These are phyloP conservation scores for Pterostichus madidus DNA, from an alignment of 2,888 invertebrate species.

Conservation along the genomic window DNA sequence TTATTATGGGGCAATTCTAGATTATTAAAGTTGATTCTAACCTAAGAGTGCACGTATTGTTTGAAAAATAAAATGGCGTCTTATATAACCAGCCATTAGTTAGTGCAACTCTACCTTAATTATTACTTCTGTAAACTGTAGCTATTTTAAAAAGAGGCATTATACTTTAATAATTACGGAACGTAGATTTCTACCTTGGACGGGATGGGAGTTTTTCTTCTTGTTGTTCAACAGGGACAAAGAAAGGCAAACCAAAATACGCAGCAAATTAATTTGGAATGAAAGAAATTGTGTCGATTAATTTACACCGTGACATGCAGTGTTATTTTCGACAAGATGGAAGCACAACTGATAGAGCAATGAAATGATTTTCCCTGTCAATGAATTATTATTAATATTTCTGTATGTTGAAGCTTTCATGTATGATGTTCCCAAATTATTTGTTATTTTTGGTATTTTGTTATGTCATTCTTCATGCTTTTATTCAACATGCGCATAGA, in stretches of 20 bases:
- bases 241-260: conserved; percentile 44
- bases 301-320: conserved; percentile 28
- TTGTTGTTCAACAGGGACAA: conserved; percentile 12
- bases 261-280: conserved; percentile 46
- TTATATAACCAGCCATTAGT: conserved; percentile 34
- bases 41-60: conserved; percentile 43
- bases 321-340: conserved; percentile 22
- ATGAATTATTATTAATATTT: conserved; percentile 4
- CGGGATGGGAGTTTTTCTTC: conserved; percentile 14
- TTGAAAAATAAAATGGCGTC: conserved; percentile 40
- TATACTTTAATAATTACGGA: background rate
- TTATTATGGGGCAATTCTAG: conserved; percentile 20
- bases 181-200: conserved; percentile 45
- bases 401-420: background rate
- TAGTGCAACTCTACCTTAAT: conserved; percentile 45
- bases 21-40: conserved; percentile 28
- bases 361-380: conserved; percentile 41
- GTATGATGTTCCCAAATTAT: background rate
- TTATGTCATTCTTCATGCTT: conserved; percentile 35
- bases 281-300: conserved; percentile 23
- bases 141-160: conserved; percentile 13
- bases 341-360: conserved; percentile 5
- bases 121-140: too few relatives aligned
- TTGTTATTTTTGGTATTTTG: conserved; percentile 16
- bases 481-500: conserved; percentile 17